Base-by-base conservation (phyloP, 1,140 invertebrate genomes). In the Homalodisca vitripennis region DNA sequence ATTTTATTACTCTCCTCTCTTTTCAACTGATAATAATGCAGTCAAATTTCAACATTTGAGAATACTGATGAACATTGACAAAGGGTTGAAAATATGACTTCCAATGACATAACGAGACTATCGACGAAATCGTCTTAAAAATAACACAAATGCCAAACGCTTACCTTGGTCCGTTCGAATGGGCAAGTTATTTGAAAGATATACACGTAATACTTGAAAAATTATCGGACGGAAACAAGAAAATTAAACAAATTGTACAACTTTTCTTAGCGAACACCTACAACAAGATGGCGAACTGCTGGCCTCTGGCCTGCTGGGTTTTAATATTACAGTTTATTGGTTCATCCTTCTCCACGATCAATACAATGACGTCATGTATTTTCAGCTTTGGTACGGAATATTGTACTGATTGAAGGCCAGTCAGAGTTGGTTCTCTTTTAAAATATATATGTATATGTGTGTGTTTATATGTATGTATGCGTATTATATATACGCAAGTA, bases 81-180 rank as follows among this genome's bases (percentile, higher is more conserved):
- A 60, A 60, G 55, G 22, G 22, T 22, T 14, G 48, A 20, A 51
- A 22, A 51, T n/a, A 51, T 20, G 22, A 51, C 48, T 51, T 51
- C 12, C 22, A 60, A 60, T 24, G 55, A 60, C 55, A 60, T 24
- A 6, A 27, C 27, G 29, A 29, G 24, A 29, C 22, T 27, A 22
- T 60, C 26, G 10, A 60, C 10, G 24, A 60, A 26, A 26, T 6
- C 29, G 10, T 27, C 34, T 17, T 41, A 10, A 17, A 10, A 10
- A 10, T 17, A 41, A 41, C 6, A 41, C 34, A 10, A 10, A 41
- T 41, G 6, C 6, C 22, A 53, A 6, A 34, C 31, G 72, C 69
- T 74, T 78, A 87, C 85, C 82, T 86, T 85, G 85, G 86, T 87
- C 85, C 86, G 86, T 86, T 84, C 86, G 85, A 84, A 86, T 86